Percentiles rank a stretch among this genome's conserved stretches.
Conservation (phyloP, 2,113 vertebrate species). For the Etia nguti region DNA sequence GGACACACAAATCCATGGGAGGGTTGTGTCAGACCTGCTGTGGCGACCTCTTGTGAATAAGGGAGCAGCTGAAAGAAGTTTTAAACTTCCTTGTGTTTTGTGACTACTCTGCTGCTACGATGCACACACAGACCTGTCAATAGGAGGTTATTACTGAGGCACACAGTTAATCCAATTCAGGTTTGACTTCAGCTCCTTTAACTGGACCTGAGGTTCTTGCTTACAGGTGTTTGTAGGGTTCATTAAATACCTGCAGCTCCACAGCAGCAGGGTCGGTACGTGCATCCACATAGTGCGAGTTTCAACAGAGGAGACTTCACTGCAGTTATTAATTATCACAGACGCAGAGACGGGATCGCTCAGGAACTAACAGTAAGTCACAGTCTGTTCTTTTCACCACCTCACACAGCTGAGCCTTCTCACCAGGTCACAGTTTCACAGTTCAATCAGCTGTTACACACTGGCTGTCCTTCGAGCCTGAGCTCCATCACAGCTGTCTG, state of each 20-base stretch:
- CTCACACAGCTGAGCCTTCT: neutral
- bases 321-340: neutral
- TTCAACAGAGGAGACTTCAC: neutral
- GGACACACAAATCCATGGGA: rapidly evolving
- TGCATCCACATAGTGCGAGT: neutral
- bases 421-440: neutral
- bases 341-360: neutral
- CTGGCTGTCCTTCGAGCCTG: neutral
- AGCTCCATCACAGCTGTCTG: neutral
- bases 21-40: neutral
- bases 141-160: neutral
- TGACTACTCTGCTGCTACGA: neutral
- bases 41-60: neutral
- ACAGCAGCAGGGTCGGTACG: rapidly evolving
- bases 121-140: rapidly evolving
- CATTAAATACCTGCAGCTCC: neutral
- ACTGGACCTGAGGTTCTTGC: neutral
- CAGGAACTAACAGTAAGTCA: neutral
- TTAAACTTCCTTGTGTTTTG: neutral
- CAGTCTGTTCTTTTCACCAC: neutral
- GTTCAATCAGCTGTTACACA: neutral
- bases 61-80: rapidly evolving
- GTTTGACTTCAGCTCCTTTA: neutral
- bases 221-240: neutral
- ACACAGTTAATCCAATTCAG: neutral